Base-by-base conservation (phyloP, 2,888 invertebrate genomes). In the Heliconius charithonia region DNA sequence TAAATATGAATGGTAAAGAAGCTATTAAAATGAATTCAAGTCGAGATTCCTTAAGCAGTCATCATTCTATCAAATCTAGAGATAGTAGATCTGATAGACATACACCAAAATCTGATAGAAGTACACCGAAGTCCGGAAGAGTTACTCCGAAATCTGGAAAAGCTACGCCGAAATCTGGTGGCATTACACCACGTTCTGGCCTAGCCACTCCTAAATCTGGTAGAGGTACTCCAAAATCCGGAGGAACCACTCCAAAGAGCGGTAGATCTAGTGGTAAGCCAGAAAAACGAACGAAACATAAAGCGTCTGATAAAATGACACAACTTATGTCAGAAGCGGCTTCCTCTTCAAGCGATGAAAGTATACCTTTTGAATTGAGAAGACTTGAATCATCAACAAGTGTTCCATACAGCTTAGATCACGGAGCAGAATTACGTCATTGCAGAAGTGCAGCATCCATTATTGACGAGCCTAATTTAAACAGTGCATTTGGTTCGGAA, bases 351-450 rank as follows among this genome's bases (percentile, higher is more conserved):
- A 96, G 96, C 82, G 95, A 96, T 82, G 95, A 96, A 81, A 96
- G 95, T 85, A 92, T 95, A 85, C 95, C 95, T 22, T 93, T 93
- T 83, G 93, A 93, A 84, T 83, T 94, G 13, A 92, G 94, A 84
- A 90, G 95, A 82, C 86, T 96, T 80, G 96, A 96, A 83, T 91
- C 96, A 78, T 96, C 97, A 78, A 92, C 95, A 7, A 97, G 96
- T 86, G 96, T 97, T 51, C 97, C 97, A 4, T 96, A 96, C 81
- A 96, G 96, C 79, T 91, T 97, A 71, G 95, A 94, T 82, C 94
- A 94, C 65, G 93, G 95, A 4, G 91, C 93, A 73, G 95, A 95
- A 84, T 88, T 96, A 83, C 88, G 96, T 78, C 96, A 96, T 85
- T 96, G 96, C 81, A 91, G 95, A 86, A 96, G 96, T 86, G 95